These are phyloP conservation scores for Gila robusta DNA, from an alignment of 2,797 vertebrate species.

Conservation along the genomic window DNA sequence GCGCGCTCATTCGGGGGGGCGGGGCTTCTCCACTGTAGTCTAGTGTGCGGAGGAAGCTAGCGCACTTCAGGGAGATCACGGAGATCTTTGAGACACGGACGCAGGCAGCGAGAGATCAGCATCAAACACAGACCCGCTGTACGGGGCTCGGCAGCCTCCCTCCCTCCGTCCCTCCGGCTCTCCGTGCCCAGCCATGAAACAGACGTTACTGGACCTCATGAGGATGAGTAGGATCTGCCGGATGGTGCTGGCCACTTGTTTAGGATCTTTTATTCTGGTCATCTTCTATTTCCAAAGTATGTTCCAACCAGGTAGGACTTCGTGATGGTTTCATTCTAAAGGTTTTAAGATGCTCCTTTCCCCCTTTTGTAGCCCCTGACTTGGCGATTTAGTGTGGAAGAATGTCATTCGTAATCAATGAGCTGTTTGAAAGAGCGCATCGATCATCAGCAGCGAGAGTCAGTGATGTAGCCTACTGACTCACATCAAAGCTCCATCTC, in stretches of 20 bases:
- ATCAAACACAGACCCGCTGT: conserved; percentile 70
- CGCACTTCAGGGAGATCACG: conserved; percentile 71
- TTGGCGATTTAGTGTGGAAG: conserved; percentile 40
- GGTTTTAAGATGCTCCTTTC: not conserved
- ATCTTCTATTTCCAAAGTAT: conserved; percentile 99
- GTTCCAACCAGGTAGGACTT: conserved; percentile 97
- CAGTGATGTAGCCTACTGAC: conserved; percentile 11
- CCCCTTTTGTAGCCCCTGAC: not conserved
- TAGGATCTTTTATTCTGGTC: conserved; percentile 97
- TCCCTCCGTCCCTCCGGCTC: conserved; percentile 34
- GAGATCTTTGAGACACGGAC: conserved; percentile 72
- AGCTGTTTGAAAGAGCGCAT: conserved; percentile 29
- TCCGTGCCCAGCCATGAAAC: conserved; percentile 86
- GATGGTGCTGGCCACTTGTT: conserved; percentile 95
- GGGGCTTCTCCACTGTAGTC: conserved; percentile 18
- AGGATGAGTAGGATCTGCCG: conserved; percentile 97
- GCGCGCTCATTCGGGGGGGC: conserved; percentile 64
- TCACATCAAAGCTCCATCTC: conserved; percentile 3
- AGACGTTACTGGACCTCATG: conserved; percentile 91
- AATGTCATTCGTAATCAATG: conserved; percentile 55
- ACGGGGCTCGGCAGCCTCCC: conserved; percentile 48
- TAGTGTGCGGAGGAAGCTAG: conserved; percentile 64
- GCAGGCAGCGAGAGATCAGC: conserved; percentile 52
- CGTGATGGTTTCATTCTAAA: conserved; percentile 41
- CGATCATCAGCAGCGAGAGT: conserved; percentile 4